These are phyloP conservation scores for Pherbina coryleti DNA, from an alignment of 2,888 invertebrate genomes.

Conservation along the genomic window DNA sequence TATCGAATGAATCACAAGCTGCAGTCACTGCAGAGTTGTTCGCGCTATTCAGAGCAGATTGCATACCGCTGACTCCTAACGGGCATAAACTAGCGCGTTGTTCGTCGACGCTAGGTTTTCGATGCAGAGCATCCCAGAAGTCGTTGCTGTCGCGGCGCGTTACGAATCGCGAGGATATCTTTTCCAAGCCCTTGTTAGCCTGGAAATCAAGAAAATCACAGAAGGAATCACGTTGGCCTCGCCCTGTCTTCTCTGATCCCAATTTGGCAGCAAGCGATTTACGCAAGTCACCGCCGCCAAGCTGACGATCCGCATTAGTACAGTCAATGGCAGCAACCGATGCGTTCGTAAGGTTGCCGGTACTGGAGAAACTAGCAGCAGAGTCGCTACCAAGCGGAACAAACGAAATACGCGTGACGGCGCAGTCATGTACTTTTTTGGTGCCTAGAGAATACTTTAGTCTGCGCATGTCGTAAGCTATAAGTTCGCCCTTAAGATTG, in stretches of 20 bases:
- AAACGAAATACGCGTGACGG: slow-evolving; percentile 63
- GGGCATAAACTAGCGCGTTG: slow-evolving; percentile 45
- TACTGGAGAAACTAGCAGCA: slow-evolving; percentile 53
- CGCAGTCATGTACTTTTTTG: slow-evolving; percentile 60
- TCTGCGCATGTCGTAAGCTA: slow-evolving; percentile 65
- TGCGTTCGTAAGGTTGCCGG: slow-evolving; percentile 42
- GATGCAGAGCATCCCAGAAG: slow-evolving; percentile 62
- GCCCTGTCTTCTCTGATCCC: slow-evolving; percentile 37
- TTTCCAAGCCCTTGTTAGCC: slow-evolving; percentile 56
- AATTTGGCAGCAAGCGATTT: slow-evolving; percentile 53
- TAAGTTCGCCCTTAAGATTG: slow-evolving; percentile 67
- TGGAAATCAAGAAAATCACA: slow-evolving; percentile 65
- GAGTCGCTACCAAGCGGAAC: slow-evolving; percentile 55
- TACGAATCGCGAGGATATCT: slow-evolving; percentile 56
- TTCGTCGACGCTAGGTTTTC: slow-evolving; percentile 53
- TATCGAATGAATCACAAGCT: slow-evolving; percentile 51
- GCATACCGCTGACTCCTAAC: slow-evolving; percentile 40
- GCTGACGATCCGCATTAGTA: slow-evolving; percentile 37
- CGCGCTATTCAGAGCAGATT: slow-evolving; percentile 41
- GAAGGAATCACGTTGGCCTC: slow-evolving; percentile 62
- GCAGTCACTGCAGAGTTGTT: slow-evolving; percentile 42
- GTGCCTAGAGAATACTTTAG: slow-evolving; percentile 58
- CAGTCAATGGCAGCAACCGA: not conserved
- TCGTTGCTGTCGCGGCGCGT: slow-evolving; percentile 64
- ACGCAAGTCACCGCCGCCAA: slow-evolving; percentile 31